These are phyloP conservation scores for Dendrocincla tyrannina DNA, from an alignment of 2,797 vertebrate species.

Conservation along the genomic window DNA sequence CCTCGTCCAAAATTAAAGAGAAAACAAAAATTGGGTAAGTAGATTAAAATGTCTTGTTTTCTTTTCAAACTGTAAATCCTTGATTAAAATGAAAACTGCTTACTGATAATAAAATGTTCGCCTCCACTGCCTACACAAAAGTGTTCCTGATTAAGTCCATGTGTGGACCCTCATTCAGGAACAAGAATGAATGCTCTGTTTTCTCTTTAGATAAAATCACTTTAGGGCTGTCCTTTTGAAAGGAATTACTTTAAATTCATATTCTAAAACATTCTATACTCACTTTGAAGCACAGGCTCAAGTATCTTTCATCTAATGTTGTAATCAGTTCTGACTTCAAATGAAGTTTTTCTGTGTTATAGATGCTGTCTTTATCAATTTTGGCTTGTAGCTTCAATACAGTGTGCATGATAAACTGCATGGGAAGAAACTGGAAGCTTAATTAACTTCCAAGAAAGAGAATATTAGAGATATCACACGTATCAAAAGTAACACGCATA, in stretches of 20 bases:
- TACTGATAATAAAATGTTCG: conserved; percentile 29
- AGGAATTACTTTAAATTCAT: background rate
- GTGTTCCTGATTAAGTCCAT: conserved; percentile 48
- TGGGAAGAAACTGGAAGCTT: background rate
- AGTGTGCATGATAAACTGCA: background rate
- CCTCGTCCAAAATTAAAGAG: conserved; percentile 91
- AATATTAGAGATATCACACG: accelerated
- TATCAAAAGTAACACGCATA: background rate
- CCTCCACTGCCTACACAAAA: conserved; percentile 28
- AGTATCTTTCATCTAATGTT: background rate
- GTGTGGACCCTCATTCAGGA: conserved; percentile 43
- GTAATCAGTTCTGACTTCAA: background rate
- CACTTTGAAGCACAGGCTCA: background rate
- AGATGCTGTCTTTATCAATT: background rate
- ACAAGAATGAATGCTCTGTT: conserved; percentile 40
- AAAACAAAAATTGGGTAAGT: conserved; percentile 97
- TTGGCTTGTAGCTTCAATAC: background rate
- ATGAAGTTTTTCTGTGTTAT: background rate
- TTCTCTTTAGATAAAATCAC: background rate
- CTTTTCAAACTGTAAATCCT: background rate
- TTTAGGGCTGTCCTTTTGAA: background rate
- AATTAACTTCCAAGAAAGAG: background rate
- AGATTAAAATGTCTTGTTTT: conserved; percentile 16
- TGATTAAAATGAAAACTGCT: conserved; percentile 10
- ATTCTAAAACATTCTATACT: background rate